These are phyloP conservation scores for Pelagia noctiluca DNA, from an alignment of 30 jellyfish, hydroid and myxozoan genomes.

Conservation along the genomic window DNA sequence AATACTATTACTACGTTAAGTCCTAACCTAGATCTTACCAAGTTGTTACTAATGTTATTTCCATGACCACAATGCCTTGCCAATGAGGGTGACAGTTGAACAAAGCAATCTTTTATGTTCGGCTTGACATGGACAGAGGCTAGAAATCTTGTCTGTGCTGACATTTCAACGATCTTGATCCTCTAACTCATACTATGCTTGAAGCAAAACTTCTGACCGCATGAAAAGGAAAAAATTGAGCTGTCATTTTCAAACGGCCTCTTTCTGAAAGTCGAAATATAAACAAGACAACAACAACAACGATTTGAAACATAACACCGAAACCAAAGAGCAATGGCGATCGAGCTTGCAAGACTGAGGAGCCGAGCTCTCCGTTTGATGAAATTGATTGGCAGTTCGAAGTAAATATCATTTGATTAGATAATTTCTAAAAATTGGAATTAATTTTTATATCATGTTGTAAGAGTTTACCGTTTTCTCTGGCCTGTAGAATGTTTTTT, in stretches of 20 bases:
- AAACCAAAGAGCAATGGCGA: conserved; percentile 37
- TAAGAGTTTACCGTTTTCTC: too few species aligned
- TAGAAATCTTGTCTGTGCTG: conserved; percentile 21
- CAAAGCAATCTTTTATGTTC: conserved; percentile 45
- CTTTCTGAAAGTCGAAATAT: neutral
- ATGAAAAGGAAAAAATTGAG: too few species aligned
- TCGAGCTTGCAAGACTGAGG: conserved; percentile 56
- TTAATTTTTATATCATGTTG: too few species aligned
- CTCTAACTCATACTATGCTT: too few species aligned
- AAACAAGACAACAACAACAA: neutral
- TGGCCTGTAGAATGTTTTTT: too few species aligned
- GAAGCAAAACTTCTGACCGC: too few species aligned
- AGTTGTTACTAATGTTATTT: neutral
- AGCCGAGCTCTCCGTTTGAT: conserved; percentile 54
- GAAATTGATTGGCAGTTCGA: conserved; percentile 66
- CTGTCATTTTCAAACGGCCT: too few species aligned
- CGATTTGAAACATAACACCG: neutral
- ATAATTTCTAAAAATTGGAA: too few species aligned
- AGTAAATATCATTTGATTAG: conserved; percentile 10
- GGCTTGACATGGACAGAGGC: conserved; percentile 62
- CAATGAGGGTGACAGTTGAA: conserved; percentile 39
- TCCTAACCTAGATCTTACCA: conserved; percentile 19
- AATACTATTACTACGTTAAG: neutral
- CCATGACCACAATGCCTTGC: conserved; percentile 31
- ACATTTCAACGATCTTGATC: conserved; percentile 9